Evolutionary conservation across 2,113 vertebrate species (phyloP).

Genomic region (Carollia perspicillata): DNA sequence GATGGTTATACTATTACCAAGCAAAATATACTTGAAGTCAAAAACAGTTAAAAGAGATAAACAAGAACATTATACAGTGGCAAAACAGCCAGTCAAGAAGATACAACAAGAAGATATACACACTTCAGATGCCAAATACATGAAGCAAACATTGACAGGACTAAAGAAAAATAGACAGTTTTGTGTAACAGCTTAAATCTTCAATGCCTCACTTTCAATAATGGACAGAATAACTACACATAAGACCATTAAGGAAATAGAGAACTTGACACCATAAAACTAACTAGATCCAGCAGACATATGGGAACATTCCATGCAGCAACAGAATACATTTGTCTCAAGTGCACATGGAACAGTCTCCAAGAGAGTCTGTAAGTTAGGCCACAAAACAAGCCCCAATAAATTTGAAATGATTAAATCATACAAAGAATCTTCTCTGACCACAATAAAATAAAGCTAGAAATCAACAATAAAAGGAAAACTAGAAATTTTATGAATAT

Average conservation of each 20-base stretch:
- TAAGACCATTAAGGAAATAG: background rate
- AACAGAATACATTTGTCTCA: background rate
- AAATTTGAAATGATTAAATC: background rate
- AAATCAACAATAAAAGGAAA: background rate
- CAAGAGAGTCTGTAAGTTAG: background rate
- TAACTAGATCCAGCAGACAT: background rate
- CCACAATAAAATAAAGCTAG: background rate
- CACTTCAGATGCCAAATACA: background rate
- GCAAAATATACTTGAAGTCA: background rate
- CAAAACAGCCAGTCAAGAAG: background rate
- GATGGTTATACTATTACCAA: background rate
- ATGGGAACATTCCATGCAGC: background rate
- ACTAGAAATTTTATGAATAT: background rate
- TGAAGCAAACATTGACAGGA: background rate
- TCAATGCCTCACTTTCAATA: background rate
- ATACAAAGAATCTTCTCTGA: background rate
- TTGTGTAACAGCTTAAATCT: background rate
- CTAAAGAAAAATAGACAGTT: background rate
- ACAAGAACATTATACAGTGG: background rate
- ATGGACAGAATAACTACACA: background rate
- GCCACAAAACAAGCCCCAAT: background rate
- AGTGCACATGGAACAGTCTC: background rate
- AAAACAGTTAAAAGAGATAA: background rate
- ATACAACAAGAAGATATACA: background rate
- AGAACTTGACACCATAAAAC: background rate